Base-by-base conservation (phyloP, 2,113 vertebrate genomes). In the Pleuronectes platessa region DNA sequence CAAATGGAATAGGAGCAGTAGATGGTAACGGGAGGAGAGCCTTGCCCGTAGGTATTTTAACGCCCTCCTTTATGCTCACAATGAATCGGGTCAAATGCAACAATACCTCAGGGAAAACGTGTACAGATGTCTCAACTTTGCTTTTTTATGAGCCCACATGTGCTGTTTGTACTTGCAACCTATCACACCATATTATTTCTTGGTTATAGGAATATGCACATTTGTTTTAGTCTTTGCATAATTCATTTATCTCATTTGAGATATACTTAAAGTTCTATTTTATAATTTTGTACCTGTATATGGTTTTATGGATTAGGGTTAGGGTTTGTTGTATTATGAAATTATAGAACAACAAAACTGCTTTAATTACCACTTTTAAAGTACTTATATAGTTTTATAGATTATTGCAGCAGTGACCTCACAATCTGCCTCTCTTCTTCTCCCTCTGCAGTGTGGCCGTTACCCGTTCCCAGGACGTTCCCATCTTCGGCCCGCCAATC, bases 391-490 rank as follows among this genome's bases (percentile, higher is more conserved):
- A 10, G 23, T 65, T 49, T 2, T 17, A 20, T 26, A 23, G 6
- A 65, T 65, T 49, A 15, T 9, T 26, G 14, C 23, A 18, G 20
- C 49, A 31, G 14, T 69, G 23, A 76, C 40, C 18, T 71, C 3
- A 20, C 59, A 61, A 13, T 8, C 1, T 37, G 24, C 12, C 5
- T 21, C 2, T 69, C 27, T 64, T 59, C 65, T 49, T 71, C 49
- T 56, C 37, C 47, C 2, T 63, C 61, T 81, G 4, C 81, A 99
- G 97, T 72, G 97, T 99, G 89, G 97, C 97, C 18, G 97, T 98
- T 59, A 96, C 97, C 45, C 96, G 97, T 86, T 99, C 97, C 87
- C 96, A 96, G 93, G 97, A 98, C 87, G 97, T 99, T 61, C 97
- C 97, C 67, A 96, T 96, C 51, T 99, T 99, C 71, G 97, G 97